Conservation (phyloP, 1,140 invertebrate genomes). For the Drosophila pachea region DNA sequence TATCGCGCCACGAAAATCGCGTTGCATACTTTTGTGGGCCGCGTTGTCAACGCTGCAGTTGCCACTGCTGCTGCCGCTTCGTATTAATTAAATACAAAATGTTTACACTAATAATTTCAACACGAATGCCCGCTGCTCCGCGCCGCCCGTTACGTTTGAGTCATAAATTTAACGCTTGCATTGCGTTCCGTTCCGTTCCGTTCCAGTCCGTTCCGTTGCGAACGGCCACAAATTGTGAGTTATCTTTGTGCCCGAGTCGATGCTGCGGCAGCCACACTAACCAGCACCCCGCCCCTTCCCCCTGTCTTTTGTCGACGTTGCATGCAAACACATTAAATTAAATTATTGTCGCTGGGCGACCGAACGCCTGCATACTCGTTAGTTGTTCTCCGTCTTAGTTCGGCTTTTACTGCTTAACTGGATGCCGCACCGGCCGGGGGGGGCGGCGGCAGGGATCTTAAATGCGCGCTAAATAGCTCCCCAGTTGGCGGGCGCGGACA, state of each 20-base stretch:
- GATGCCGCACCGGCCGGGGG: background rate
- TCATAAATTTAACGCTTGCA: conserved; percentile 55
- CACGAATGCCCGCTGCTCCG: conserved; percentile 49
- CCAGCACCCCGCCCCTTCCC: background rate
- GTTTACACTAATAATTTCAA: conserved; percentile 76
- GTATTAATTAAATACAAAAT: conserved; percentile 78
- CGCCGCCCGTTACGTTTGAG: background rate
- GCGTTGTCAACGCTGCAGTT: conserved; percentile 43
- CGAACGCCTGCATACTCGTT: conserved; percentile 27
- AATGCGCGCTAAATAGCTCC: conserved; percentile 61
- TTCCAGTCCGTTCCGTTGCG: conserved; percentile 21
- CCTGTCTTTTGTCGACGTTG: conserved; percentile 46
- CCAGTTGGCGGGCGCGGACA: conserved; percentile 21
- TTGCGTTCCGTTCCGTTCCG: too few relatives aligned
- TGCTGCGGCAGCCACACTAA: conserved; percentile 15
- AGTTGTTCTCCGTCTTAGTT: conserved; percentile 48
- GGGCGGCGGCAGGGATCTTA: conserved; percentile 9
- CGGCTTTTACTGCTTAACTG: conserved; percentile 44
- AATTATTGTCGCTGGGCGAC: conserved; percentile 67
- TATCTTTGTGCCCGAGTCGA: conserved; percentile 57
- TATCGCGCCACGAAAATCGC: conserved; percentile 30
- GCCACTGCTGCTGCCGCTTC: conserved; percentile 16
- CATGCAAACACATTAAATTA: conserved; percentile 77
- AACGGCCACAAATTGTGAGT: conserved; percentile 72
- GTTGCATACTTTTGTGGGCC: conserved; percentile 51